Percentiles rank a stretch among this genome's conserved stretches.
Evolutionary conservation across 1,140 invertebrate species (phyloP).

Genomic region (Latrodectus geometricus): DNA sequence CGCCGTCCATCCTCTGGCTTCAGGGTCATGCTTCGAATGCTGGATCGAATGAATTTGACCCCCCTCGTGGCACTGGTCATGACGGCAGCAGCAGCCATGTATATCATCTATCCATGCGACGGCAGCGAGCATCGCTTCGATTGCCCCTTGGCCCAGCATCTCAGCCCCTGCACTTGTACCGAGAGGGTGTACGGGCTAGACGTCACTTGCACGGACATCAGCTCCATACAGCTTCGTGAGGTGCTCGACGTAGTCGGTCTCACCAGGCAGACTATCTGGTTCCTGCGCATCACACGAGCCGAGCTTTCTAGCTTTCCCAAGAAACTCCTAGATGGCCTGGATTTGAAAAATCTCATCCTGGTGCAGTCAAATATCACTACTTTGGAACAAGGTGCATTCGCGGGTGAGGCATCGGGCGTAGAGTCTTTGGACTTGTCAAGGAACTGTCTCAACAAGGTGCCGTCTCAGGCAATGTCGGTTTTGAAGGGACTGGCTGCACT

Average conservation of each 20-base stretch:
- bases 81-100: slow-evolving; percentile 40
- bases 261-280: slow-evolving; percentile 79
- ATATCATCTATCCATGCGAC: slow-evolving; percentile 10
- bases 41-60: slow-evolving; percentile 23
- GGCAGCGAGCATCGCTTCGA: slow-evolving; percentile 31
- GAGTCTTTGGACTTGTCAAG: slow-evolving; percentile 65
- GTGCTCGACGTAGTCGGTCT: slow-evolving; percentile 83
- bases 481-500: slow-evolving; percentile 62
- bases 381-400: slow-evolving; percentile 66
- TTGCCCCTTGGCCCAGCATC: slow-evolving; percentile 44
- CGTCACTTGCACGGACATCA: slow-evolving; percentile 81
- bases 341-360: slow-evolving; percentile 88
- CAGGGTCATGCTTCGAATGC: slow-evolving; percentile 44
- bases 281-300: slow-evolving; percentile 86
- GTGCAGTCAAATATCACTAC: slow-evolving; percentile 75
- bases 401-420: background rate
- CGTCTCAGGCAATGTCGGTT: slow-evolving; percentile 53
- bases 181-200: slow-evolving; percentile 88
- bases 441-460: slow-evolving; percentile 63
- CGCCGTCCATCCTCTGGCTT: slow-evolving; percentile 34
- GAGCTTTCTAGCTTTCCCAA: slow-evolving; percentile 84
- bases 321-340: slow-evolving; percentile 85
- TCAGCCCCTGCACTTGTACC: slow-evolving; percentile 82
- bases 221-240: slow-evolving; percentile 73
- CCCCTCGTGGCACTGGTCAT: slow-evolving; percentile 19